Percentiles rank a stretch among this genome's conserved stretches.
Evolutionary conservation across 2,888 invertebrate genomes (phyloP).

Genomic region (Meloe dianella): DNA sequence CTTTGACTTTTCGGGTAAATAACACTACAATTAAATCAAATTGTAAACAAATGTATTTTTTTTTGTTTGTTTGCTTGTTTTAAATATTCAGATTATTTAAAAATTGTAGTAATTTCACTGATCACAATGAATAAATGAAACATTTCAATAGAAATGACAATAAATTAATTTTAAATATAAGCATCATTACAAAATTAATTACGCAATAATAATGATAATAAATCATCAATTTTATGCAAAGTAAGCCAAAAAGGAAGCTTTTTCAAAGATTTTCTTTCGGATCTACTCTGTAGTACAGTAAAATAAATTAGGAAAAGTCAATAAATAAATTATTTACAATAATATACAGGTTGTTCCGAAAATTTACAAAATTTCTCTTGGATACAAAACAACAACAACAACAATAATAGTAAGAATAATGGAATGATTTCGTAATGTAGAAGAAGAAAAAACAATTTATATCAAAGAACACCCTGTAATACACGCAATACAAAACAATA

Average conservation of each 20-base stretch:
- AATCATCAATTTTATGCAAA: conserved; percentile 6
- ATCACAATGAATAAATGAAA: conserved; percentile 16
- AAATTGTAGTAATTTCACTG: background rate
- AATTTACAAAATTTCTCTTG: background rate
- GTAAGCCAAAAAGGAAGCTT: background rate
- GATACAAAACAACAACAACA: background rate
- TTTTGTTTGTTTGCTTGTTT: conserved; percentile 8
- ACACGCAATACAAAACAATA: background rate
- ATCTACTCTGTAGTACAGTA: background rate
- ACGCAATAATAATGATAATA: background rate
- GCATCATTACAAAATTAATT: conserved; percentile 1
- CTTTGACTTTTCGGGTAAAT: background rate
- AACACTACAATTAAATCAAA: background rate
- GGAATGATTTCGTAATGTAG: background rate
- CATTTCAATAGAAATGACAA: conserved; percentile 15
- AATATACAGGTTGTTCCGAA: conserved; percentile 5
- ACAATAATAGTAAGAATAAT: background rate
- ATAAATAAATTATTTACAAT: conserved; percentile 16
- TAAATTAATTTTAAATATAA: conserved; percentile 12
- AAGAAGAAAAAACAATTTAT: background rate
- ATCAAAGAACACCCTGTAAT: conserved; percentile 28
- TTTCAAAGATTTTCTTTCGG: background rate
- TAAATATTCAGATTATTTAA: conserved; percentile 12
- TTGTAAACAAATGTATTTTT: conserved; percentile 14
- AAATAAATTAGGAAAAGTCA: conserved; percentile 9